These are phyloP conservation scores for Ceratosolen fusciceps DNA, from an alignment of 1,140 invertebrate species.

Conservation along the genomic window DNA sequence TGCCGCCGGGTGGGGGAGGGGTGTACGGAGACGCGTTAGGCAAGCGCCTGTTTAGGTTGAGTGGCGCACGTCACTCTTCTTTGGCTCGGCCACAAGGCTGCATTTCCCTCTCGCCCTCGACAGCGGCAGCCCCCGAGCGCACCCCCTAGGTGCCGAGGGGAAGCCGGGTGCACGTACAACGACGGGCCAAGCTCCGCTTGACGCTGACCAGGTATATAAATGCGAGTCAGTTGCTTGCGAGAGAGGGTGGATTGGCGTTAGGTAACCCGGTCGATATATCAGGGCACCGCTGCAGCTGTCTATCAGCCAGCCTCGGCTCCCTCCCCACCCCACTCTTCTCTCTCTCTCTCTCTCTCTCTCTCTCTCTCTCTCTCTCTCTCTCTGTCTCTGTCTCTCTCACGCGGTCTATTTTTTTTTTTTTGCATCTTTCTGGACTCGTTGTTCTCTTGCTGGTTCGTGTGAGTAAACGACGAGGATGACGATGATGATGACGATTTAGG, in stretches of 20 bases:
- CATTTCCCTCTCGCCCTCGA: too few relatives aligned
- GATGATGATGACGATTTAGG: conserved; percentile 25
- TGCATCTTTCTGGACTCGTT: too few relatives aligned
- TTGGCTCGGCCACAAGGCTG: neutral
- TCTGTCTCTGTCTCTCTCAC: conserved; percentile 17
- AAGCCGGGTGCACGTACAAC: neutral
- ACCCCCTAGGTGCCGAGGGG: neutral
- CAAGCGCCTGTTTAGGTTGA: conserved; percentile 26
- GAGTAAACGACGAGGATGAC: conserved; percentile 47
- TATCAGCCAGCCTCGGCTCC: conserved; percentile 59
- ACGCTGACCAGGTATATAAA: conserved; percentile 40
- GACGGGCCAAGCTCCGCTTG: neutral
- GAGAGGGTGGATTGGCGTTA: conserved; percentile 45
- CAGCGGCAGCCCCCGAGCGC: too few relatives aligned
- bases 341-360: neutral
- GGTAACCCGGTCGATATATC: conserved; percentile 67
- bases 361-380: conserved; percentile 28
- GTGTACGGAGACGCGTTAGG: conserved; percentile 8
- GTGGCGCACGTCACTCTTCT: conserved; percentile 35
- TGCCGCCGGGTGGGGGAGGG: neutral
- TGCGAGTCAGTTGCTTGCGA: conserved; percentile 18
- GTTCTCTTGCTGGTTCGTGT: conserved; percentile 8
- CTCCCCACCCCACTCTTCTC: neutral
- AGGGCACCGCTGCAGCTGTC: conserved; percentile 70
- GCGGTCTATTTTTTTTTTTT: too few relatives aligned